A percentile compares a stretch with the other conserved stretches of the same genome.
Conservation (phyloP, 2,888 invertebrate species). For the Melipona beecheii region DNA sequence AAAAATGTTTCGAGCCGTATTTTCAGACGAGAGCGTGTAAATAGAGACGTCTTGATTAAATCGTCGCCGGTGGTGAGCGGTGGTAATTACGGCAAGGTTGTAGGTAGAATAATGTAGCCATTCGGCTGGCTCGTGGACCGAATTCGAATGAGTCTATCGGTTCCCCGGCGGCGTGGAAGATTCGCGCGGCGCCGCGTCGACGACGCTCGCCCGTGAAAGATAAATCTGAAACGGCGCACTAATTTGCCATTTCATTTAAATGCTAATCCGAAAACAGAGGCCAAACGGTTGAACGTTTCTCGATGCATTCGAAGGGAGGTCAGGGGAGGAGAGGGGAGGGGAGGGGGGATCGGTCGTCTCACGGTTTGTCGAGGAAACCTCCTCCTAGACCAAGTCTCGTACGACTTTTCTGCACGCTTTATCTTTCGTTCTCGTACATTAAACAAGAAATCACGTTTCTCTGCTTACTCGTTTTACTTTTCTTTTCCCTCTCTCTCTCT, state of each 20-base stretch:
- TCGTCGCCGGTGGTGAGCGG: constrained; percentile 1
- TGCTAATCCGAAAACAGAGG: constrained; percentile 50
- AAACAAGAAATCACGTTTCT: constrained; percentile 19
- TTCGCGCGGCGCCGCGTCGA: constrained; percentile 20
- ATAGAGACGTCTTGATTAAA: constrained; percentile 44
- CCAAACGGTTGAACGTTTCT: not conserved
- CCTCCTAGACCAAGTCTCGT: not conserved
- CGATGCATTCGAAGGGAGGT: not conserved
- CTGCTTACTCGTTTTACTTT: not conserved
- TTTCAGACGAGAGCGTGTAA: constrained; percentile 25
- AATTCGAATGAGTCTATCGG: constrained; percentile 54
- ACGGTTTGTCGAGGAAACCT: not conserved
- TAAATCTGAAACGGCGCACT: constrained; percentile 54
- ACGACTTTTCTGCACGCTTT: constrained; percentile 9
- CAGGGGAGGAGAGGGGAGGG: too few species aligned
- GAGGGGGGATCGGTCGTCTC: not conserved
- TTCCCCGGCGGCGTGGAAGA: constrained; percentile 25
- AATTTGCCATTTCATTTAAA: constrained; percentile 58
- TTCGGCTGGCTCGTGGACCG: constrained; percentile 42
- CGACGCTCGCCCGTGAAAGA: constrained; percentile 31
- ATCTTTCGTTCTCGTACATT: constrained; percentile 21
- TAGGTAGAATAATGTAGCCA: constrained; percentile 43
- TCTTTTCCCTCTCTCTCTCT: not conserved
- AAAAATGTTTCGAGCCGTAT: not conserved
- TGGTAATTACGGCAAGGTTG: constrained; percentile 27